Evolutionary conservation across 1,140 invertebrate genomes (phyloP).

Genomic region (Drosophila sturtevanti): DNA sequence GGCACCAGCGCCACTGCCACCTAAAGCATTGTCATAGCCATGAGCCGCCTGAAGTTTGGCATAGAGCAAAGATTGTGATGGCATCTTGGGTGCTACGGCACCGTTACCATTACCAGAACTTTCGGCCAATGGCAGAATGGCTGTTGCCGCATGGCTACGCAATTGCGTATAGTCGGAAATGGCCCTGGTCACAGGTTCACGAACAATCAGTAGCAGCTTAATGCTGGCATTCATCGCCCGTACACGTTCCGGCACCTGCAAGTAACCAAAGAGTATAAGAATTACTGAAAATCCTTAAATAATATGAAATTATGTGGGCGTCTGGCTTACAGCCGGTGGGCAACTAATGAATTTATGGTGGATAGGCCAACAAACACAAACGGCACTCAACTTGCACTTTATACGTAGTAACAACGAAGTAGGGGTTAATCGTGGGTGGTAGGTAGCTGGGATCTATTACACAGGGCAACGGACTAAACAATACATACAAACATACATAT

Average conservation of each 20-base stretch:
- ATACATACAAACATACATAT: too few relatives aligned
- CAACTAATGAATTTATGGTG: constrained; percentile 67
- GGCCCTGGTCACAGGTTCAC: constrained; percentile 96
- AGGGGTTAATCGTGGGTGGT: too few relatives aligned
- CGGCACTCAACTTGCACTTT: constrained; percentile 36
- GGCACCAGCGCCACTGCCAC: constrained; percentile 62
- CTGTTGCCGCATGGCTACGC: constrained; percentile 89
- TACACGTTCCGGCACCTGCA: constrained; percentile 93
- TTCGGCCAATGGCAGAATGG: constrained; percentile 83
- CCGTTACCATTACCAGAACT: constrained; percentile 34
- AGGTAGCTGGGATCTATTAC: too few relatives aligned
- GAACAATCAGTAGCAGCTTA: constrained; percentile 95
- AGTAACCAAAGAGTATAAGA: constrained; percentile 5
- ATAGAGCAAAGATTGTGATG: constrained; percentile 60
- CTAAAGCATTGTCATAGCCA: constrained; percentile 65
- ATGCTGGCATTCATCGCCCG: constrained; percentile 96
- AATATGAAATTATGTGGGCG: constrained; percentile 25
- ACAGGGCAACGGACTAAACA: too few relatives aligned
- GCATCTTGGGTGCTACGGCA: constrained; percentile 43
- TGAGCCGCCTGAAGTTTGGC: constrained; percentile 66
- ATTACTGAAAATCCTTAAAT: neutral
- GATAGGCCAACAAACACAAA: constrained; percentile 22
- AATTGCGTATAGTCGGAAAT: constrained; percentile 98
- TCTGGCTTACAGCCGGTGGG: constrained; percentile 6
- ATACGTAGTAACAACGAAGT: neutral